Evolutionary conservation across 2,113 vertebrate species (phyloP), one percentile per base, ranked within the genome.

Genomic region (Greenwoodochromis staneri): DNA sequence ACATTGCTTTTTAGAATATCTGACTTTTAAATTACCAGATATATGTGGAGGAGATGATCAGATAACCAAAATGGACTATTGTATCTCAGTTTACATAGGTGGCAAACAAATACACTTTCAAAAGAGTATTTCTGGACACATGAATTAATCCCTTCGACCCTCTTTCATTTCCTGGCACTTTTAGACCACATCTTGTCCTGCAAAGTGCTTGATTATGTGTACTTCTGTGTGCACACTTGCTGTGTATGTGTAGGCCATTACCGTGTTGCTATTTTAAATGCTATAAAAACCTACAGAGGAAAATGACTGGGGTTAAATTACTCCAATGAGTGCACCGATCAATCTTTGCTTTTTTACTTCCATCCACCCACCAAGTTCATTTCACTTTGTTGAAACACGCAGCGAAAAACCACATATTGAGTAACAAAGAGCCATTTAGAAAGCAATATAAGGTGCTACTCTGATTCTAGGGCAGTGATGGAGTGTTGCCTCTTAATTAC

Each of bases 361-460:
- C 93, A 91, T 91, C 93, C 91, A 88, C 90, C 93, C 86, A 91
- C 93, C 85, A 91, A 94, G 93, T 96, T 95, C 87, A 92, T 93
- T 92, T 92, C 92, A 93, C 93, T 95, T 94, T 96, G 95, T 95
- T 93, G 91, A 92, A 96, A 95, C 95, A 93, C 81, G 54, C 92
- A 91, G 91, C 88, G 85, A 90, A 95, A 78, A 96, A 95, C 94
- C 96, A 82, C 96, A 96, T 96, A 97, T 97, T 96, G 93, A 95
- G 94, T 97, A 96, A 97, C 96, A 96, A 80, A 89, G 91, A 88
- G 57, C 92, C 94, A 95, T 96, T 97, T 96, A 96, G 94, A 95
- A 94, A 95, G 94, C 96, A 95, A 96, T 96, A 96, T 96, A 94
- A 96, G 91, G 94, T 89, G 92, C 94, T 94, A 92, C 91, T 91